Evolutionary conservation across 1,140 invertebrate species (phyloP).

Genomic region (Augochlora pura): DNA sequence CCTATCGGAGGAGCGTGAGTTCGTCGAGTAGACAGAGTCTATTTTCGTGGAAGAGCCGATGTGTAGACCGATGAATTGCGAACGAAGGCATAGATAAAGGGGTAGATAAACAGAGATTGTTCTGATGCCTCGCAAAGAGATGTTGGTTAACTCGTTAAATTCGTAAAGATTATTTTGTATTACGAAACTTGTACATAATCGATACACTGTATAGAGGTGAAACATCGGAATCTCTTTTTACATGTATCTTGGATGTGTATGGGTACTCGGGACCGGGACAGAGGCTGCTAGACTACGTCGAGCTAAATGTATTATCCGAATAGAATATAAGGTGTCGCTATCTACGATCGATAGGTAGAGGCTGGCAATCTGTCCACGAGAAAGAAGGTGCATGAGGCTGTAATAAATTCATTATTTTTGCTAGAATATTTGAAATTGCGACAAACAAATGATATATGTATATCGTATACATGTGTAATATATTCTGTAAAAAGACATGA

Average conservation of each 20-base stretch:
- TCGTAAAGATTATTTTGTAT: slow-evolving; percentile 51
- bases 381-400: not conserved
- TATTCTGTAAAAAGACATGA: not conserved
- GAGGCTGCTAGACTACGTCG: not conserved
- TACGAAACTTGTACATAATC: slow-evolving; percentile 47
- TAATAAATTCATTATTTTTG: slow-evolving; percentile 3
- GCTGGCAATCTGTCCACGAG: not conserved
- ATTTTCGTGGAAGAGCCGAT: slow-evolving; percentile 38
- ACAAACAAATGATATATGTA: not conserved
- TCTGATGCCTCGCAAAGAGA: not conserved
- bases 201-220: slow-evolving; percentile 15
- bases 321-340: not conserved
- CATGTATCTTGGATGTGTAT: slow-evolving; percentile 4
- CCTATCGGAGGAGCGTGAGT: not conserved
- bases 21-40: slow-evolving; percentile 5
- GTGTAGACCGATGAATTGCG: slow-evolving; percentile 25
- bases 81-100: slow-evolving; percentile 18
- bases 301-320: not conserved
- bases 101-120: slow-evolving; percentile 5
- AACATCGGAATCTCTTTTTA: slow-evolving; percentile 1
- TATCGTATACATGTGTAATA: not conserved
- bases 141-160: slow-evolving; percentile 30
- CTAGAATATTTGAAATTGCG: not conserved
- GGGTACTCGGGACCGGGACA: not conserved
- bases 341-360: no score